Evolutionary conservation across 2,888 invertebrate genomes (phyloP).

Genomic region (Tenthredo livida): DNA sequence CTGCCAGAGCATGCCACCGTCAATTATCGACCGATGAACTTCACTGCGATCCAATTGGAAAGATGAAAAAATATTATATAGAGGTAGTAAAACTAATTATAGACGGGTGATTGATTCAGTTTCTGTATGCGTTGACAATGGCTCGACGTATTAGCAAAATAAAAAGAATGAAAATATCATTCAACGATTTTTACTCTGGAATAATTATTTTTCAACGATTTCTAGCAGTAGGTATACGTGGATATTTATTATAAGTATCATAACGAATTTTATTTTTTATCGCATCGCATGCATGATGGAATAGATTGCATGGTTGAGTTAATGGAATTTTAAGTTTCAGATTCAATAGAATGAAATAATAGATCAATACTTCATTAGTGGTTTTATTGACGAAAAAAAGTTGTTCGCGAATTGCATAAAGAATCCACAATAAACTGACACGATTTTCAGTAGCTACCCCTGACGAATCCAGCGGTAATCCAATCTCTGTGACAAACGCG

Average conservation of each 20-base stretch:
- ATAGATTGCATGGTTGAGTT: neutral
- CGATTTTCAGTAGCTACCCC: constrained; percentile 1
- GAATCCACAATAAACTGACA: constrained; percentile 12
- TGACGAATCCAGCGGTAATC: constrained; percentile 14
- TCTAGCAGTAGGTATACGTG: neutral
- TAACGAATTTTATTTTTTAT: neutral
- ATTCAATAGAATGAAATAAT: neutral
- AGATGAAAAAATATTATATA: neutral
- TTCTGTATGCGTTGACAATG: neutral
- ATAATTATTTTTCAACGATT: neutral
- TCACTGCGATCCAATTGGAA: neutral
- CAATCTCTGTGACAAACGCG: neutral
- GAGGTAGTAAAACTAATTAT: neutral
- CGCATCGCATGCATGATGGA: neutral
- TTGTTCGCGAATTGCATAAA: neutral
- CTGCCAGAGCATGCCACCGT: neutral
- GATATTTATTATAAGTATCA: too few species aligned
- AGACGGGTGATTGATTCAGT: neutral
- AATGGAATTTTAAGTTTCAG: neutral
- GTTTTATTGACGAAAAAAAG: neutral
- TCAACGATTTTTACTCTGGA: too few species aligned
- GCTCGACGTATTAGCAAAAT: neutral
- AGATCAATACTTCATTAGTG: neutral
- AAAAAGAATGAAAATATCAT: neutral
- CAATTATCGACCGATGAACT: neutral